Evolutionary conservation across 2,888 invertebrate species (phyloP).

Genomic region (Cheiracanthium punctorium): DNA sequence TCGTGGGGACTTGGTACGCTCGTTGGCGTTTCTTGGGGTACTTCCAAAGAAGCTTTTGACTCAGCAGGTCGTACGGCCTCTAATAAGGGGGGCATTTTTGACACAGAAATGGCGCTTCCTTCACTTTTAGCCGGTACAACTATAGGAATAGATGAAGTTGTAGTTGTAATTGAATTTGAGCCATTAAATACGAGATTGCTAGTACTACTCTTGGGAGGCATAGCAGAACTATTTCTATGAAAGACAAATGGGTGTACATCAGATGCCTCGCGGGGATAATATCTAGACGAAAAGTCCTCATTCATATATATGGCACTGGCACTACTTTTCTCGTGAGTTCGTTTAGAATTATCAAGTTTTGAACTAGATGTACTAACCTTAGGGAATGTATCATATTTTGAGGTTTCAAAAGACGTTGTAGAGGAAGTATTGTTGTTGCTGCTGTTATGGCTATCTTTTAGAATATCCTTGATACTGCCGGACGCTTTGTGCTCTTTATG

Average conservation of each 20-base stretch:
- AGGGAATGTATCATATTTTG: conserved; percentile 12
- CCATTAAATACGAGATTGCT: conserved; percentile 19
- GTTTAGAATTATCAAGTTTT: conserved; percentile 30
- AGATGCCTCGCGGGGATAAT: conserved; percentile 20
- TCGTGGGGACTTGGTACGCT: conserved; percentile 60
- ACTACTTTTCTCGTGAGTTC: conserved; percentile 23
- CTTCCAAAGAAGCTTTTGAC: conserved; percentile 11
- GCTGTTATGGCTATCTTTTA: conserved; percentile 48
- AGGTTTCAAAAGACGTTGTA: conserved; percentile 27
- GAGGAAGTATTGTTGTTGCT: background rate
- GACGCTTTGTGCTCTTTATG: conserved; percentile 54
- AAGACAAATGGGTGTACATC: conserved; percentile 32
- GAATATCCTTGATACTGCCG: conserved; percentile 60
- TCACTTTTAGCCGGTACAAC: conserved; percentile 48
- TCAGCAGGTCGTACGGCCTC: conserved; percentile 58
- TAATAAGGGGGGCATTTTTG: conserved; percentile 58
- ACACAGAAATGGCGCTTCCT: conserved; percentile 45
- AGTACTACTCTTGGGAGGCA: conserved; percentile 19
- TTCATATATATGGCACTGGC: background rate
- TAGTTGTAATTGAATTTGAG: conserved; percentile 27
- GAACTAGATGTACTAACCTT: conserved; percentile 19
- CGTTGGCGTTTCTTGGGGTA: conserved; percentile 21
- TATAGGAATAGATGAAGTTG: conserved; percentile 38
- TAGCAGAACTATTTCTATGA: conserved; percentile 29
- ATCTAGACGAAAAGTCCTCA: conserved; percentile 45